phyloP scores from a whole-genome alignment of 2,888 invertebrate genomes.

The Rhopalosiphum nymphaeae region DNA sequence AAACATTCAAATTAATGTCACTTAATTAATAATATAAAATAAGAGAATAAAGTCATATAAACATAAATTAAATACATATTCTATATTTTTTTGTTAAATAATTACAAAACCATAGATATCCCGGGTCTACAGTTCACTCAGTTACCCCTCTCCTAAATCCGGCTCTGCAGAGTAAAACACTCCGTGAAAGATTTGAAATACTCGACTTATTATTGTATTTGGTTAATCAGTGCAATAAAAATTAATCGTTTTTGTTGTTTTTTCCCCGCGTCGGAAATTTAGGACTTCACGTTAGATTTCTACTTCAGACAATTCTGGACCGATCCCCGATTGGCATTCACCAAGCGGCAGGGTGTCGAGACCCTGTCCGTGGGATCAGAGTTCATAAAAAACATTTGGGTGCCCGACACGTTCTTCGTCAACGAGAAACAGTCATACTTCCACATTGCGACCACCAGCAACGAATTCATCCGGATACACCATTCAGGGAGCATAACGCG shows the following conservation, averaged over 20 bases:
- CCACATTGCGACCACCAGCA: slow-evolving; percentile 99
- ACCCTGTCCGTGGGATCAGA: slow-evolving; percentile 94
- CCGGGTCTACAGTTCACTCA: no score
- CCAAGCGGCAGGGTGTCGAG: slow-evolving; percentile 88
- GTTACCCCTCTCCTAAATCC: not conserved
- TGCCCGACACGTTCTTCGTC: slow-evolving; percentile 99
- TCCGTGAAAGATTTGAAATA: not conserved
- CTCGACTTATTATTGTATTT: not conserved
- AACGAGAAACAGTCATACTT: slow-evolving; percentile 99
- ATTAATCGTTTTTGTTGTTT: not conserved
- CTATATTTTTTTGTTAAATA: not conserved
- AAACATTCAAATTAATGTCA: not conserved
- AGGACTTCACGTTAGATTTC: slow-evolving; percentile 99
- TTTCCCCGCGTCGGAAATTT: not conserved
- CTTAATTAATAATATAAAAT: no score
- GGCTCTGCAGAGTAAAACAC: not conserved
- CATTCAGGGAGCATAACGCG: slow-evolving; percentile 94
- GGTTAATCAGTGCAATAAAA: not conserved
- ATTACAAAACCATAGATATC: not conserved
- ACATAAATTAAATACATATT: not conserved
- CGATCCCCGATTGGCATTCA: slow-evolving; percentile 94
- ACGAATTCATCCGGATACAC: slow-evolving; percentile 97
- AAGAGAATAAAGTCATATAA: not conserved
- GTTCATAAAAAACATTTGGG: slow-evolving; percentile 99
- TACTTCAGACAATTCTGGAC: slow-evolving; percentile 99